A percentile compares a stretch with the other conserved stretches of the same genome.
Evolutionary conservation across 2,888 invertebrate species (phyloP).

Genomic region (Cheilosia grossa): DNA sequence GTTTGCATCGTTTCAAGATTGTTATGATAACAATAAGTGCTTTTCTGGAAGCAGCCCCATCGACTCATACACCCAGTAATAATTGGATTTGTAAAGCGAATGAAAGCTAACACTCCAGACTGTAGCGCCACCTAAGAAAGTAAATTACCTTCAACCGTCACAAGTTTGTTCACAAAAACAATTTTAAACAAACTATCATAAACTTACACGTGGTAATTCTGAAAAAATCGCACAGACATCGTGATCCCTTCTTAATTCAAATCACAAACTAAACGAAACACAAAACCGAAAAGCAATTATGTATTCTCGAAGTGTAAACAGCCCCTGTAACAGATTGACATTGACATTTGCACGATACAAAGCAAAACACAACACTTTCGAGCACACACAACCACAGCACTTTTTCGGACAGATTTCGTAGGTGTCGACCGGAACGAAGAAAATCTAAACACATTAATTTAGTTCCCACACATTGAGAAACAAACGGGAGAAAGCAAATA

Average conservation of each 20-base stretch:
- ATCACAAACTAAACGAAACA: slow-evolving; percentile 8
- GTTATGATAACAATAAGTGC: too few relatives aligned
- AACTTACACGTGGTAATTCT: slow-evolving; percentile 39
- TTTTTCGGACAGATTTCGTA: slow-evolving; percentile 11
- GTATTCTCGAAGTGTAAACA: neutral
- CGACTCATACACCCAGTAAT: too few relatives aligned
- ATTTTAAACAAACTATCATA: too few relatives aligned
- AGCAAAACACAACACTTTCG: neutral
- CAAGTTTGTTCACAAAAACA: neutral
- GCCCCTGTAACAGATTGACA: slow-evolving; percentile 27
- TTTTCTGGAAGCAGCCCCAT: too few relatives aligned
- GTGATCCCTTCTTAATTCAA: neutral
- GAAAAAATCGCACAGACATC: slow-evolving; percentile 39
- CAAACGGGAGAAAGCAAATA: neutral
- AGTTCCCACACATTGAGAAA: neutral
- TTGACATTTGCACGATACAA: slow-evolving; percentile 26
- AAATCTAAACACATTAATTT: neutral
- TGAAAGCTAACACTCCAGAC: too few relatives aligned
- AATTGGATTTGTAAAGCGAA: too few relatives aligned
- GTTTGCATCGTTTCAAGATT: too few relatives aligned
- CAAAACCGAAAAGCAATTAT: neutral
- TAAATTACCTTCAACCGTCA: too few relatives aligned
- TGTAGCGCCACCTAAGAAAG: too few relatives aligned
- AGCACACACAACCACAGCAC: slow-evolving; percentile 1
- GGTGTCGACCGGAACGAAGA: neutral